These are phyloP conservation scores for Atherix ibis DNA, from an alignment of 2,888 invertebrate genomes.

Conservation along the genomic window DNA sequence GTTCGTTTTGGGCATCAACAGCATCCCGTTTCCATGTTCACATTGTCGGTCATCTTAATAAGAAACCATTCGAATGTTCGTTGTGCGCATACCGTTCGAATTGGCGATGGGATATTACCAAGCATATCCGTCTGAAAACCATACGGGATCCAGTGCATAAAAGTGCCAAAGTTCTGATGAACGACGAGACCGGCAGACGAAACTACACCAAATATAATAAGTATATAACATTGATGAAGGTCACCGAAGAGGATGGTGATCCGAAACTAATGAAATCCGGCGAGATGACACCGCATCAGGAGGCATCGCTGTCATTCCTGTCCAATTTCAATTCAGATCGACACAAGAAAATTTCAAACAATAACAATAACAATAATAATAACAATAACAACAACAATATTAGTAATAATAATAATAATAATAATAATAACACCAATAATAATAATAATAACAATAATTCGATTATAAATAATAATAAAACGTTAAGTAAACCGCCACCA, in stretches of 20 bases:
- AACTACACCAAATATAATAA: slow-evolving; percentile 89
- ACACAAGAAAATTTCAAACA: too few relatives aligned
- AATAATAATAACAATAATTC: too few relatives aligned
- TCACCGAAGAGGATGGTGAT: slow-evolving; percentile 35
- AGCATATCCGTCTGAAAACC: slow-evolving; percentile 83
- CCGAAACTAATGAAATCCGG: slow-evolving; percentile 33
- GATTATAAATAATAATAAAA: slow-evolving; percentile 35
- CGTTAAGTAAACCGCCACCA: slow-evolving; percentile 22
- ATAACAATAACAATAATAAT: too few relatives aligned
- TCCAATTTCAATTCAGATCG: too few relatives aligned
- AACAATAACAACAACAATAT: too few relatives aligned
- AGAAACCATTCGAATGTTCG: slow-evolving; percentile 90
- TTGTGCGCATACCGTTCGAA: slow-evolving; percentile 86
- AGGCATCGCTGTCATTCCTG: slow-evolving; percentile 37
- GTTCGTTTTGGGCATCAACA: slow-evolving; percentile 83
- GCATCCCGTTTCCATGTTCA: slow-evolving; percentile 88
- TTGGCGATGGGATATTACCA: slow-evolving; percentile 94
- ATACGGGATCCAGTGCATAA: slow-evolving; percentile 70
- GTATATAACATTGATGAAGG: slow-evolving; percentile 60
- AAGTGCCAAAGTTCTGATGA: slow-evolving; percentile 71
- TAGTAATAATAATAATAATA: too few relatives aligned
- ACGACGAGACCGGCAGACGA: slow-evolving; percentile 76
- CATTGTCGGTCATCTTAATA: slow-evolving; percentile 81
- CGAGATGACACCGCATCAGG: slow-evolving; percentile 33
- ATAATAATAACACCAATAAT: too few relatives aligned